Evolutionary conservation across 2,888 invertebrate species (phyloP), one percentile per base, ranked within the genome.

Genomic region (Dryocosmus kuriphilus): DNA sequence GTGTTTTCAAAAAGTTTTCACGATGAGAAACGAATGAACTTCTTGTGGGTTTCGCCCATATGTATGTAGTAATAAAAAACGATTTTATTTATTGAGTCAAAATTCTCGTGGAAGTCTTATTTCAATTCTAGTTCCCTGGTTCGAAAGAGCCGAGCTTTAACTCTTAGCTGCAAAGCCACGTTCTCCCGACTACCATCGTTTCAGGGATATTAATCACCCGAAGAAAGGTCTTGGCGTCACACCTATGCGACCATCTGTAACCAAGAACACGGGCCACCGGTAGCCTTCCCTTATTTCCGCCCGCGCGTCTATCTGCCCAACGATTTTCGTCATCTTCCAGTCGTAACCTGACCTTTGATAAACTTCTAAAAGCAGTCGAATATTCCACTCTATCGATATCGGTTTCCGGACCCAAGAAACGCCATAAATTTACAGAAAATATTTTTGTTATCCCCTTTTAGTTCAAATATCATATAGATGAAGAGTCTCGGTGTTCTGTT

Each of bases 321-420:
- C 57, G 79, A 55, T 61, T 76, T 62, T 77, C 75, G 75, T 78
- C 75, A 60, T 77, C 78, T 71, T 76, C 74, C 38, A 55, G 71
- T 30, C 24, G 51, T 38, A 62, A 32, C 32, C 55, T 32, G 35
- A 16, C 62, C 35, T 51, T 22, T 63, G n/a, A 35, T 63, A 35
- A 63, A 63, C 62, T 32, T 63, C 61, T 14, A 30, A 62, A 63
- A 35, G 30, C 30, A 32, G 32, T 62, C 62, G 32, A 63, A 63
- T 63, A 63, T 63, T 63, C n/a, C 30, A n/a, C 35, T 32, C 27
- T 9, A 32, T 62, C 62, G 62, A 62, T 62, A 62, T n/a, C 30
- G 8, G 24, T 57, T 57, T 57, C 57, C 62, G 32, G 8, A 35
- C 11, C 32, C n/a, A n/a, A 35, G n/a, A 62, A 8, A 19, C 6